phyloP scores from a whole-genome alignment of 2,888 invertebrate species.

The Anarsia innoxiella region DNA sequence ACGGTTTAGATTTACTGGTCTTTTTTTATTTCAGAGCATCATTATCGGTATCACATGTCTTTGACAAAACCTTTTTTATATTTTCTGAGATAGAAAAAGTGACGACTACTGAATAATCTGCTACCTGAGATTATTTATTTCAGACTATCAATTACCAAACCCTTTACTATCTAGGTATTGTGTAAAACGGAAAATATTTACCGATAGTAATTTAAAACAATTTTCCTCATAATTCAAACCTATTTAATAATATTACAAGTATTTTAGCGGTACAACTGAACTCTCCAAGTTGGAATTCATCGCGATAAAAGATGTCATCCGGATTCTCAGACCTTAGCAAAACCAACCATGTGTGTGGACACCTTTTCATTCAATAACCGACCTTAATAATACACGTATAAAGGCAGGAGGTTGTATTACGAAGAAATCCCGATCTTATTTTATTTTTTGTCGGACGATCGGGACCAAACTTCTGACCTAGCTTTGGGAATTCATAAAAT shows the following conservation, averaged over 20 bases:
- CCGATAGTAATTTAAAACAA: neutral
- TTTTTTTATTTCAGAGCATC: too few relatives aligned
- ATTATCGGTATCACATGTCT: too few relatives aligned
- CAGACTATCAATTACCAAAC: too few relatives aligned
- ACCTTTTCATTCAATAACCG: conserved; percentile 26
- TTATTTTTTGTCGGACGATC: conserved; percentile 44
- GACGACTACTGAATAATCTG: too few relatives aligned
- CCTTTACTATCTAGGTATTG: neutral
- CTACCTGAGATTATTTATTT: too few relatives aligned
- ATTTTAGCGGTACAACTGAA: conserved; percentile 37
- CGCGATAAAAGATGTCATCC: conserved; percentile 73
- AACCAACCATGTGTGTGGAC: conserved; percentile 41
- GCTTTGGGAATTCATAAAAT: conserved; percentile 71
- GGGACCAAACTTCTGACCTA: conserved; percentile 65
- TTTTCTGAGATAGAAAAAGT: too few relatives aligned
- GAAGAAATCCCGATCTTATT: conserved; percentile 23
- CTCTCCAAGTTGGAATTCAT: conserved; percentile 63
- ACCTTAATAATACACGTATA: conserved; percentile 30
- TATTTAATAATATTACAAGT: neutral
- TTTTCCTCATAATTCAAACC: neutral
- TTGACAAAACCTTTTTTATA: too few relatives aligned
- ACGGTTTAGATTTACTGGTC: too few relatives aligned
- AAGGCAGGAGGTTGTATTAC: too few relatives aligned
- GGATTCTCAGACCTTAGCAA: conserved; percentile 55
- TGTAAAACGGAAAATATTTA: neutral